Percentiles rank a stretch among this genome's conserved stretches.
Conservation (phyloP, 2,113 vertebrate species). For the Spilogale gracilis region DNA sequence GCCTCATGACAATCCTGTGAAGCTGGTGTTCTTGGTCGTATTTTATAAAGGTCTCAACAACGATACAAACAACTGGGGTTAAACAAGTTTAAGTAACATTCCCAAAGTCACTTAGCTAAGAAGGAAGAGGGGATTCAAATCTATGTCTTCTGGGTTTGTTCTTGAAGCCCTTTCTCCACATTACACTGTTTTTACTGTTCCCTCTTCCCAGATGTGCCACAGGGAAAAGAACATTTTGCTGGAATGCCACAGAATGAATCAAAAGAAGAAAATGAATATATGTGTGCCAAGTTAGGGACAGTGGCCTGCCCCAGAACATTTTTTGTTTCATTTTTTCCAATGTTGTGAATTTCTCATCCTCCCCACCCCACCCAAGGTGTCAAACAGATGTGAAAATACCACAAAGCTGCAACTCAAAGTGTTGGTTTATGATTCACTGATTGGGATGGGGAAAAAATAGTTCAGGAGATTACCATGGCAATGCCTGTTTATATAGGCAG, state of each 20-base stretch:
- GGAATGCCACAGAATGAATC: slow-evolving; percentile 15
- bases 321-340: slow-evolving; percentile 54
- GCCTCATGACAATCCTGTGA: not conserved
- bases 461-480: slow-evolving; percentile 40
- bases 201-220: not conserved
- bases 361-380: slow-evolving; percentile 69
- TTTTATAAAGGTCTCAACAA: not conserved
- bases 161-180: not conserved
- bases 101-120: not conserved
- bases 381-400: slow-evolving; percentile 77
- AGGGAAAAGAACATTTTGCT: not conserved
- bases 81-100: not conserved
- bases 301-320: slow-evolving; percentile 47
- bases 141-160: not conserved
- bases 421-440: slow-evolving; percentile 56
- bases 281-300: slow-evolving; percentile 35
- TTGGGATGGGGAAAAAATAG: not conserved
- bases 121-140: not conserved
- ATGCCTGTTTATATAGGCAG: slow-evolving; percentile 38
- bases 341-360: slow-evolving; percentile 51
- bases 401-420: slow-evolving; percentile 32
- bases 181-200: not conserved
- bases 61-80: not conserved
- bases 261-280: slow-evolving; percentile 1
- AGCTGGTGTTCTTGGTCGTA: not conserved